Evolutionary conservation across 2,888 invertebrate species (phyloP), one percentile per base, ranked within the genome.

Genomic region (Scrobipalpa costella): DNA sequence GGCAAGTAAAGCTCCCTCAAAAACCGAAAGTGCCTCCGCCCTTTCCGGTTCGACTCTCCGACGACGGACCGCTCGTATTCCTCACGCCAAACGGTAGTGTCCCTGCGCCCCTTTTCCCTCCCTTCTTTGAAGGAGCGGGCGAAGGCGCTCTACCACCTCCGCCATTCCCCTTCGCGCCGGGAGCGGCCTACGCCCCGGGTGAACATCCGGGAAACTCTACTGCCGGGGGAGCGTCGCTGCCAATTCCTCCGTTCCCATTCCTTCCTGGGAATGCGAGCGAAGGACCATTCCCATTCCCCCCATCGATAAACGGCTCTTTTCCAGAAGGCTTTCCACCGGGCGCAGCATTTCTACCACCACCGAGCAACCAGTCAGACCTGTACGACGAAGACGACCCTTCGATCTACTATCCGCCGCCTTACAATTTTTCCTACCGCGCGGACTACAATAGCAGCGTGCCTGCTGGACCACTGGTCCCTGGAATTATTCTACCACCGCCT

Each of bases 371-470:
- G 73, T 93, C 95, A 67, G 96, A 96, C 79, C 94, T 94, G 72
- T 94, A 95, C 89, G 96, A 97, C 92, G 96, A 96, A 90, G 97
- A 97, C 89, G 97, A 97, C 93, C 97, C 97, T 76, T 96, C 97
- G 72, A 94, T 97, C 63, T 97, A 97, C 80, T 97, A 97, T 93
- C 97, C 97, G 76, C 97, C 97, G 78, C 96, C 97, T 13, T 97
- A 97, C 92, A 97, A 96, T 85, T 96, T 96, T 92, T 95, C 95
- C 71, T 97, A 95, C 85, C 94, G 93, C 80, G 94, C 93, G 80
- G 96, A 96, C 80, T 96, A 97, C 86, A 93, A 95, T 50, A 93
- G 93, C 74, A 94, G 94, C 58, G 96, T 97, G 40, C 95, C 96
- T 52, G 95, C 97, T 0, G 97, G 97, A 57, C 97, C 97, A 0